Percentiles rank a stretch among this genome's conserved stretches.
Evolutionary conservation across 1,140 invertebrate species (phyloP).

Genomic region (Charaxes varanes): DNA sequence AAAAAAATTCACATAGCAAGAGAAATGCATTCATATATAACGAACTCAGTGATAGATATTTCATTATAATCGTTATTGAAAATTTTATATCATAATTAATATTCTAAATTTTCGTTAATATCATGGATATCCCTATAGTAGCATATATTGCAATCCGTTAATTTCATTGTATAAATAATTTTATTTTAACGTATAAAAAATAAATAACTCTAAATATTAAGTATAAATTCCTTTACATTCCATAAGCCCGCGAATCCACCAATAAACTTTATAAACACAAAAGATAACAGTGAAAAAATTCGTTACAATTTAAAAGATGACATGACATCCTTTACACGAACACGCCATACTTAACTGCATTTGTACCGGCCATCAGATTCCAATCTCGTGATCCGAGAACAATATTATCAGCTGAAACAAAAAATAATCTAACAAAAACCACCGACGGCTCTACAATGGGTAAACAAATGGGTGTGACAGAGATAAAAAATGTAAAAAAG

Average conservation of each 20-base stretch:
- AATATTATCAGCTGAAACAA: slow-evolving; percentile 53
- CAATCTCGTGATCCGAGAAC: slow-evolving; percentile 47
- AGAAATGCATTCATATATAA: no score
- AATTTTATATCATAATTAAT: no score
- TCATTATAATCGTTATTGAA: no score
- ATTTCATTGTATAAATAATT: no score
- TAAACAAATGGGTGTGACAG: slow-evolving; percentile 41
- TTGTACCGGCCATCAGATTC: slow-evolving; percentile 44
- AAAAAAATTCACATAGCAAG: no score
- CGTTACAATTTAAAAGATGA: slow-evolving; percentile 19
- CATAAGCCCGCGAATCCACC: slow-evolving; percentile 8
- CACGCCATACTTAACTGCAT: slow-evolving; percentile 31
- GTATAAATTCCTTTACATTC: neutral
- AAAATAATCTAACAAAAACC: slow-evolving; percentile 37
- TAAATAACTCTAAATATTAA: no score
- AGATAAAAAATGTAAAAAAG: slow-evolving; percentile 42
- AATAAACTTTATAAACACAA: slow-evolving; percentile 1
- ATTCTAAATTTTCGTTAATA: no score
- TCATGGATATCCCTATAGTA: no score
- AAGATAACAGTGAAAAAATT: slow-evolving; percentile 15
- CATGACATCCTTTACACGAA: slow-evolving; percentile 32
- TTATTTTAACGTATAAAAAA: no score
- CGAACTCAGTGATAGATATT: no score
- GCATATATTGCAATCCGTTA: no score
- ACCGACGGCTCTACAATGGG: slow-evolving; percentile 40